A percentile compares a stretch with the other conserved stretches of the same genome.
Evolutionary conservation across 1,140 invertebrate species (phyloP).

Genomic region (Euura lappo): DNA sequence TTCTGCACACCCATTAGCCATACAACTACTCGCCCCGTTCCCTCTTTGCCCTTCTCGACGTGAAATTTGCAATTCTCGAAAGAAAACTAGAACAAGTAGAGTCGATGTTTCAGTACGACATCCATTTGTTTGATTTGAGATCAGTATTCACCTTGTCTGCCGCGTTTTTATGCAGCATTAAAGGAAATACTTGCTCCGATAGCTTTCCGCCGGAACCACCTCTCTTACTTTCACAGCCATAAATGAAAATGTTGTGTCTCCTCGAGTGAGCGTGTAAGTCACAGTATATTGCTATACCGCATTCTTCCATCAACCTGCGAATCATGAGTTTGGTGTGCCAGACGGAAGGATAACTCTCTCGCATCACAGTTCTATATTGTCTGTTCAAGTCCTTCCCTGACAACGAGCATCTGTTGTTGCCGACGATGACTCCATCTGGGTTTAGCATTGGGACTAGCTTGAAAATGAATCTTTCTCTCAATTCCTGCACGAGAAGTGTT

Average conservation of each 20-base stretch:
- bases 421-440: slow-evolving; percentile 95
- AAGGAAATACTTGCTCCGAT: slow-evolving; percentile 88
- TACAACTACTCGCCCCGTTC: slow-evolving; percentile 89
- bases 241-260: slow-evolving; percentile 94
- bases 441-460: slow-evolving; percentile 96
- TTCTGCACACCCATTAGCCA: slow-evolving; percentile 94
- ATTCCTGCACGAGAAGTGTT: slow-evolving; percentile 59
- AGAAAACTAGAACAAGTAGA: slow-evolving; percentile 75
- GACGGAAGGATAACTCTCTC: slow-evolving; percentile 90
- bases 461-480: slow-evolving; percentile 94
- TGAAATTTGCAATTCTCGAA: slow-evolving; percentile 94
- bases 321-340: slow-evolving; percentile 93
- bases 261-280: slow-evolving; percentile 96
- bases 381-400: slow-evolving; percentile 88
- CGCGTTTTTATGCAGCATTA: slow-evolving; percentile 92
- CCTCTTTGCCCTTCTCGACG: slow-evolving; percentile 91
- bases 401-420: slow-evolving; percentile 88
- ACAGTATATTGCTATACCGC: slow-evolving; percentile 91
- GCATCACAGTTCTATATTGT: slow-evolving; percentile 86
- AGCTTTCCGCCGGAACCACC: slow-evolving; percentile 74
- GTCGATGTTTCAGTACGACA: slow-evolving; percentile 14
- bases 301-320: slow-evolving; percentile 86
- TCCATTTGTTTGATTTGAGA: not conserved
- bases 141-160: slow-evolving; percentile 78
- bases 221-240: slow-evolving; percentile 91